These are phyloP conservation scores for Ormyrus thymus DNA, from an alignment of 2,888 invertebrate species.

Conservation along the genomic window DNA sequence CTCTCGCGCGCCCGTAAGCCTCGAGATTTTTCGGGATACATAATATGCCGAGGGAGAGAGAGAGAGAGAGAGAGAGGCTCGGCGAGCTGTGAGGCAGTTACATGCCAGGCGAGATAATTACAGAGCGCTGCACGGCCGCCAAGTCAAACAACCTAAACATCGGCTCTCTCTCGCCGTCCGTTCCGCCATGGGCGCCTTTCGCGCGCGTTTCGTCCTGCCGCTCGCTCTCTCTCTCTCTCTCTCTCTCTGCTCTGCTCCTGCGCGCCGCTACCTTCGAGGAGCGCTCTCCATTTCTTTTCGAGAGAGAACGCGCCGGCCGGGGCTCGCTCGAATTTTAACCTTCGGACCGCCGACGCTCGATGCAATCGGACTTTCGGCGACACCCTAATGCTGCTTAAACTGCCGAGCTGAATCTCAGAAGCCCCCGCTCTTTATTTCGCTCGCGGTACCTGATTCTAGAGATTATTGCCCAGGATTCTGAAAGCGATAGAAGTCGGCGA, in stretches of 20 bases:
- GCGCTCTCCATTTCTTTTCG: too few species aligned
- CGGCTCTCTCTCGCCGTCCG: conserved; percentile 49
- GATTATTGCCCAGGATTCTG: too few species aligned
- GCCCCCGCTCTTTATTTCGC: too few species aligned
- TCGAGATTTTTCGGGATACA: conserved; percentile 46
- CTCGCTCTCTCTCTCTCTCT: background rate
- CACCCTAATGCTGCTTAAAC: too few species aligned
- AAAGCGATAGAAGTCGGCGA: too few species aligned
- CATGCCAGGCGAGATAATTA: conserved; percentile 74
- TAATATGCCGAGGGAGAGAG: conserved; percentile 1
- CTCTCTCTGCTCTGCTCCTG: background rate
- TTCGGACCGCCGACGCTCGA: too few species aligned
- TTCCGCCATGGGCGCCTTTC: conserved; percentile 63
- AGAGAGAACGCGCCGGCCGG: too few species aligned
- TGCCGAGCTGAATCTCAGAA: too few species aligned
- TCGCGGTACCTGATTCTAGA: too few species aligned
- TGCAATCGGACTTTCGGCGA: too few species aligned
- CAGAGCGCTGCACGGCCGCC: conserved; percentile 72
- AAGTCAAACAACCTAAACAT: conserved; percentile 74
- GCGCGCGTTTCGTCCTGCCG: conserved; percentile 10
- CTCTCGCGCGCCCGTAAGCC: background rate
- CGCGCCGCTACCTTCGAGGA: background rate
- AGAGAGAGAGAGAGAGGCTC: conserved; percentile 1
- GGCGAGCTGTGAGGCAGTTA: conserved; percentile 64
- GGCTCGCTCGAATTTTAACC: too few species aligned